Percentiles rank a stretch among this genome's conserved stretches.
phyloP scores from a whole-genome alignment of 2,888 invertebrate genomes.

The Brachycybe producta region DNA sequence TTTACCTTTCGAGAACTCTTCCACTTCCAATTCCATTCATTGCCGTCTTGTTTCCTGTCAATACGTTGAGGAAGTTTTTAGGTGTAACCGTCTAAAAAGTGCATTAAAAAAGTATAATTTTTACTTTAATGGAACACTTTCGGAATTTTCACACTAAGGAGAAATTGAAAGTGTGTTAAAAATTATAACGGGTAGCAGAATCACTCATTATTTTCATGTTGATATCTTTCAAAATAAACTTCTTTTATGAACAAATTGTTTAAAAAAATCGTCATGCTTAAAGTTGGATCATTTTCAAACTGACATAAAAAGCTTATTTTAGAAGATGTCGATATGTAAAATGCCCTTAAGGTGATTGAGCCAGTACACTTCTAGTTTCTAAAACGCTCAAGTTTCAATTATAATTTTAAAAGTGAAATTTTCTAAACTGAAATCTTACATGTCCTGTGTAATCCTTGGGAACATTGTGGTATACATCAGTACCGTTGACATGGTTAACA shows the following conservation, averaged over 20 bases:
- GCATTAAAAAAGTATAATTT: background rate
- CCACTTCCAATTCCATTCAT: constrained; percentile 40
- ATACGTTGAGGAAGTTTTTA: constrained; percentile 42
- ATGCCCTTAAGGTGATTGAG: too few species aligned
- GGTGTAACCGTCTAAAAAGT: constrained; percentile 39
- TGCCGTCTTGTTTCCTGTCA: constrained; percentile 39
- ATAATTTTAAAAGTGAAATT: background rate
- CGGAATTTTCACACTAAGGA: background rate
- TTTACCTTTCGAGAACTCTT: constrained; percentile 36
- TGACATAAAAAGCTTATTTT: too few species aligned
- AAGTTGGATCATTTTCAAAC: too few species aligned
- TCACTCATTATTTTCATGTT: too few species aligned
- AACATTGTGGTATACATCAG: constrained; percentile 44
- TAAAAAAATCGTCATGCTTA: too few species aligned
- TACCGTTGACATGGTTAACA: constrained; percentile 43
- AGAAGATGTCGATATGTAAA: too few species aligned
- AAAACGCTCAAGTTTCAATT: constrained; percentile 1
- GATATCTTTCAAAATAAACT: too few species aligned
- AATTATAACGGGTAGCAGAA: too few species aligned
- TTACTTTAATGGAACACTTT: background rate
- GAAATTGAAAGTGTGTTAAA: too few species aligned
- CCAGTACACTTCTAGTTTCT: too few species aligned
- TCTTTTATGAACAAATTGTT: too few species aligned
- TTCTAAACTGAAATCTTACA: constrained; percentile 29
- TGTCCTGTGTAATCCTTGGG: constrained; percentile 42